These are phyloP conservation scores for Microchirus variegatus DNA, from an alignment of 2,797 vertebrate species.

Conservation along the genomic window DNA sequence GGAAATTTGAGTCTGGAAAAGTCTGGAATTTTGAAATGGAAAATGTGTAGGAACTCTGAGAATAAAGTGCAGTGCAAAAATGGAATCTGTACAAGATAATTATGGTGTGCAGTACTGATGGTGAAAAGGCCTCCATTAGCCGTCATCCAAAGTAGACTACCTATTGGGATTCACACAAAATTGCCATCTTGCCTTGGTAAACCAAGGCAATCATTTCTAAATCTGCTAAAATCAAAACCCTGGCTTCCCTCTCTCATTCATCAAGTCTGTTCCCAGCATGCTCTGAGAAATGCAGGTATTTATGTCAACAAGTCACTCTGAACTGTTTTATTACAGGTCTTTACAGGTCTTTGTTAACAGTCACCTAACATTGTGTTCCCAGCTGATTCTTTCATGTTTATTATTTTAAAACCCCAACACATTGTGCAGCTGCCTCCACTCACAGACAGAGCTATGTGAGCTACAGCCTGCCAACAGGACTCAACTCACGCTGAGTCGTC, in stretches of 20 bases:
- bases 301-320: neutral
- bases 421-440: neutral
- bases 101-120: too few relatives aligned
- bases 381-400: conserved; percentile 7
- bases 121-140: too few relatives aligned
- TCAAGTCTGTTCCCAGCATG: neutral
- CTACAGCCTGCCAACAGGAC: conserved; percentile 21
- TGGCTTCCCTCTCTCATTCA: conserved; percentile 9
- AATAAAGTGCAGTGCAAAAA: too few relatives aligned
- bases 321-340: conserved; percentile 8
- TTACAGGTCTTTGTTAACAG: neutral
- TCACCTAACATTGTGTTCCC: neutral
- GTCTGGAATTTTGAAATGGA: too few relatives aligned
- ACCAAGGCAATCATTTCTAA: neutral
- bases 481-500: neutral
- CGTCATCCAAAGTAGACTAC: too few relatives aligned
- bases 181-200: too few relatives aligned
- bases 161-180: too few relatives aligned
- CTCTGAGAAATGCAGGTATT: neutral
- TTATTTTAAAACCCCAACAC: neutral
- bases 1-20: too few relatives aligned
- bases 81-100: too few relatives aligned
- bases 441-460: conserved; percentile 2
- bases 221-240: neutral
- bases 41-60: too few relatives aligned